Evolutionary conservation across 2,888 invertebrate genomes (phyloP), one percentile per base, ranked within the genome.

Genomic region (Hydraecia micacea): DNA sequence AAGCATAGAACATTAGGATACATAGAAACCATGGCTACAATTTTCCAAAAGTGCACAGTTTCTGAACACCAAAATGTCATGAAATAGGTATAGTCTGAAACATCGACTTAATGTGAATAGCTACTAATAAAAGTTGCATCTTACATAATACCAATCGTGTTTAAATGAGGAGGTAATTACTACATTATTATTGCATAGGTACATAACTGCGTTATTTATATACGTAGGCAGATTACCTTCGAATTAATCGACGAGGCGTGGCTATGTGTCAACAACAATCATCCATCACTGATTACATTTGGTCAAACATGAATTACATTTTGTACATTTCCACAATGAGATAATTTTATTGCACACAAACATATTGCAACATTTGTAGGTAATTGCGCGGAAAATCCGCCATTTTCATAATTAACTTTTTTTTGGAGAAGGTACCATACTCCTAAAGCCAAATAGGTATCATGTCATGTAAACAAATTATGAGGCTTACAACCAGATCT

Each of bases 141-240:
- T 75, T 81, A 75, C 70, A 39, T 76, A 80, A 42, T 60, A 58
- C 36, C 21, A 52, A 75, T 32, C 42, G 49, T 60, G 28, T 32
- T n/a, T 65, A 2, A 60, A 75, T 67, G 25, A 46, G n/a, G n/a
- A n/a, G n/a, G 60, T 28, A 39, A 7, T 15, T 42, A 52, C 18
- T 36, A n/a, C 11, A 46, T n/a, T 46, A 58, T 36, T 15, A 74
- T 70, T 32, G 46, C 67, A 73, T 58, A n/a, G n/a, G n/a, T n/a
- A 73, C 7, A 46, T 76, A 52, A 55, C 39, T 65, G n/a, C 36
- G 52, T 46, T 71, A 76, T 67, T 81, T 62, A 76, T 67, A 36
- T 55, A 55, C 76, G 68, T 60, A 69, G 42, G 77, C 71, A 77
- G 72, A 72, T 81, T 79, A 82, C 83, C 79, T 83, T 82, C 82